Percentiles rank a stretch among this genome's conserved stretches.
These are phyloP conservation scores for Tenthredo distinguenda DNA, from an alignment of 2,888 invertebrate genomes.

Conservation along the genomic window DNA sequence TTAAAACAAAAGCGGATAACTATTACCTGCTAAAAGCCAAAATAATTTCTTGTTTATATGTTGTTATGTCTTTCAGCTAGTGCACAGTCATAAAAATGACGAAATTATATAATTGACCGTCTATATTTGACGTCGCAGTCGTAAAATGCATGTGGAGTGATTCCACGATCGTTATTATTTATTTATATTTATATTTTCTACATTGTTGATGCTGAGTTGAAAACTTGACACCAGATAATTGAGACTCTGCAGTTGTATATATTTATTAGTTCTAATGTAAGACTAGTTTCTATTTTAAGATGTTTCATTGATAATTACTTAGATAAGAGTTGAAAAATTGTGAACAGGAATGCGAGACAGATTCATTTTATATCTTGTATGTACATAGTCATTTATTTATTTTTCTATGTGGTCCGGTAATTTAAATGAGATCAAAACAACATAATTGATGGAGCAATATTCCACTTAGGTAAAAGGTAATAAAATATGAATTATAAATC, in stretches of 20 bases:
- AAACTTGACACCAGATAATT: slow-evolving; percentile 1
- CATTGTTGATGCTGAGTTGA: slow-evolving; percentile 8
- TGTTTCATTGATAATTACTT: slow-evolving; percentile 30
- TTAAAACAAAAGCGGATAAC: background rate
- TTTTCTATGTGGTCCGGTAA: slow-evolving; percentile 71
- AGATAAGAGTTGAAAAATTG: slow-evolving; percentile 3
- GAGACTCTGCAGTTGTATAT: slow-evolving; percentile 36
- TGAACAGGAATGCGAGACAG: slow-evolving; percentile 9
- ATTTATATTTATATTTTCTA: slow-evolving; percentile 41
- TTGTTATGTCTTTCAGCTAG: background rate
- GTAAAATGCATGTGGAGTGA: slow-evolving; percentile 1
- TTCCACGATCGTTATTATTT: slow-evolving; percentile 19
- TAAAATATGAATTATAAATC: slow-evolving; percentile 7
- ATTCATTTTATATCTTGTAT: slow-evolving; percentile 73
- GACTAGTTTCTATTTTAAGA: slow-evolving; percentile 25
- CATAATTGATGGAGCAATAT: slow-evolving; percentile 55
- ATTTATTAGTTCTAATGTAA: slow-evolving; percentile 27
- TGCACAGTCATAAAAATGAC: background rate
- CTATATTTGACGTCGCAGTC: slow-evolving; percentile 24
- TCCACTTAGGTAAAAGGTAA: slow-evolving; percentile 51
- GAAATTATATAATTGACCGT: background rate
- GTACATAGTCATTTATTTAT: slow-evolving; percentile 75
- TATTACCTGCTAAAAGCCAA: background rate
- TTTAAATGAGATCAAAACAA: slow-evolving; percentile 36
- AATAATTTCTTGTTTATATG: background rate